These are phyloP conservation scores for Gymnosoma rotundatum DNA, from an alignment of 2,888 invertebrate species.

Conservation along the genomic window DNA sequence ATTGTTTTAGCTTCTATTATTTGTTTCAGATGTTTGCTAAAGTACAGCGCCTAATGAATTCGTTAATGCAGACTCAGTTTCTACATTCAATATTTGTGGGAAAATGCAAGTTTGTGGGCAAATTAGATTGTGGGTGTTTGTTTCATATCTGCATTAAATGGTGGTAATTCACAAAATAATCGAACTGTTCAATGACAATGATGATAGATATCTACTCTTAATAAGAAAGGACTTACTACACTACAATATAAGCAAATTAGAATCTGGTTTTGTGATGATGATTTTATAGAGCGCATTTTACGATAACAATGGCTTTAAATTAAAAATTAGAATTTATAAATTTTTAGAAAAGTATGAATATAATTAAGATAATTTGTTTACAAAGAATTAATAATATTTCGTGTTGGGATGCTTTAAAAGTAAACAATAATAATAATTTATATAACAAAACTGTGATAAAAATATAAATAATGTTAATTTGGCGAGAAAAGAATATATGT, in stretches of 20 bases:
- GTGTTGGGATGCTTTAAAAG: too few relatives aligned
- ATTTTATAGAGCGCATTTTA: background rate
- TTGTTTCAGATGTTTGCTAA: background rate
- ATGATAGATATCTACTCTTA: slow-evolving; percentile 9
- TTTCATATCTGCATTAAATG: background rate
- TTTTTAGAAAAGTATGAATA: too few relatives aligned
- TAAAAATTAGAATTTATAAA: background rate
- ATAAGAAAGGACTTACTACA: background rate
- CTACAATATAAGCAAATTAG: slow-evolving; percentile 3
- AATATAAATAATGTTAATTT: too few relatives aligned
- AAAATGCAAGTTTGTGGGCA: background rate
- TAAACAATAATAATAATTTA: too few relatives aligned
- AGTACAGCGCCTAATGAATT: background rate
- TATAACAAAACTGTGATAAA: too few relatives aligned
- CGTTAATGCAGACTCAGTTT: background rate
- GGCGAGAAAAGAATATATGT: too few relatives aligned
- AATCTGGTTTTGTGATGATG: background rate
- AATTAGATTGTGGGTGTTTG: background rate
- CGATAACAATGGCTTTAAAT: background rate
- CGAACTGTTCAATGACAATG: slow-evolving; percentile 39
- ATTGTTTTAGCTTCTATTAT: too few relatives aligned
- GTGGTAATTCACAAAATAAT: slow-evolving; percentile 14
- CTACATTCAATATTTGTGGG: background rate
- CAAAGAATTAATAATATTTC: too few relatives aligned
- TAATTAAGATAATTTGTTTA: too few relatives aligned